phyloP scores from a whole-genome alignment of 2,888 invertebrate genomes.

The Sphinx pinastri region DNA sequence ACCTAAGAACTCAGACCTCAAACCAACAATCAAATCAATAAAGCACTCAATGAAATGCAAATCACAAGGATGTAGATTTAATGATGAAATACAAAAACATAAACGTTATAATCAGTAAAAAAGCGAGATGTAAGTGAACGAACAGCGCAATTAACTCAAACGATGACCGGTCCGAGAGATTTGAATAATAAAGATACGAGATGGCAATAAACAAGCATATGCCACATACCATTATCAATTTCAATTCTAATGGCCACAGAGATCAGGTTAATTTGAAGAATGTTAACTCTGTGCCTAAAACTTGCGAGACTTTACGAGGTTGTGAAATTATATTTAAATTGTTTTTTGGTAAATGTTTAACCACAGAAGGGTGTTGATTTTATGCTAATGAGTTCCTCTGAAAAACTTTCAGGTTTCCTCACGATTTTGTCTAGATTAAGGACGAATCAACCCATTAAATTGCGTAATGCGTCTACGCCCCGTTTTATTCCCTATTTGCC shows the following conservation, averaged over 20 bases:
- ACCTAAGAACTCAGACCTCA: too few relatives aligned
- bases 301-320: neutral
- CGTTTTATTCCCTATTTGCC: too few relatives aligned
- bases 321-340: neutral
- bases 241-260: conserved; percentile 67
- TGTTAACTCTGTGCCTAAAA: conserved; percentile 14
- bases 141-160: conserved; percentile 66
- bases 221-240: conserved; percentile 78
- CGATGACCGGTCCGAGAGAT: conserved; percentile 67
- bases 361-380: too few relatives aligned
- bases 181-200: conserved; percentile 77
- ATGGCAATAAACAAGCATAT: conserved; percentile 76
- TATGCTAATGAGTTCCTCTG: too few relatives aligned
- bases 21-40: neutral
- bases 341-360: too few relatives aligned
- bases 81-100: conserved; percentile 44
- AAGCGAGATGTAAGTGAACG: conserved; percentile 41
- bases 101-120: conserved; percentile 36
- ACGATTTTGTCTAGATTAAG: too few relatives aligned
- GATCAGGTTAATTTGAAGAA: conserved; percentile 42
- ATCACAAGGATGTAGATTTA: conserved; percentile 32
- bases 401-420: too few relatives aligned
- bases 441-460: too few relatives aligned
- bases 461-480: too few relatives aligned
- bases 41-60: conserved; percentile 3